A percentile compares a stretch with the other conserved stretches of the same genome.
phyloP scores from a whole-genome alignment of 2,797 vertebrate genomes.

The Yasuhikotakia modesta region DNA sequence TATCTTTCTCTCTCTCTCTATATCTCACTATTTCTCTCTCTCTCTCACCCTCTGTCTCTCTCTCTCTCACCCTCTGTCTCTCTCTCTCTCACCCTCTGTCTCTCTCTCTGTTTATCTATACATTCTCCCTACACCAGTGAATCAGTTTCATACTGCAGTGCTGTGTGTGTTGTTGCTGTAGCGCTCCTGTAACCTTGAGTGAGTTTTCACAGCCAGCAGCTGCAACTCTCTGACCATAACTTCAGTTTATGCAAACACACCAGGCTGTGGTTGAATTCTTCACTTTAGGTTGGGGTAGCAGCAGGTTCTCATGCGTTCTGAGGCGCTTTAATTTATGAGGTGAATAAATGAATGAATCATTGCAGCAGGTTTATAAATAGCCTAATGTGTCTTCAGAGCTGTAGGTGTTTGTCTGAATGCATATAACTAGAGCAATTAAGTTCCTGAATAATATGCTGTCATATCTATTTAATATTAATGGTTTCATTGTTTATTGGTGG shows the following conservation, averaged over 20 bases:
- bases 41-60: no score
- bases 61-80: no score
- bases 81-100: neutral
- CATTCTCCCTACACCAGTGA: neutral
- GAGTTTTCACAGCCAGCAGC: neutral
- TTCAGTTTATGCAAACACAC: neutral
- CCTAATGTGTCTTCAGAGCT: neutral
- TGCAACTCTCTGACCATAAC: neutral
- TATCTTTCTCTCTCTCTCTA: neutral
- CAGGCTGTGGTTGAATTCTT: neutral
- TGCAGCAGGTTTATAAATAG: conserved; percentile 12
- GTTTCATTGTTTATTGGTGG: neutral
- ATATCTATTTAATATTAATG: neutral
- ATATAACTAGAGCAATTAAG: neutral
- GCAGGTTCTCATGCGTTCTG: neutral
- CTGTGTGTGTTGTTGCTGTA: neutral
- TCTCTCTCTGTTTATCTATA: neutral
- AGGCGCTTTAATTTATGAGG: conserved; percentile 3
- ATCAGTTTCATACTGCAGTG: neutral
- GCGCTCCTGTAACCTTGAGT: neutral
- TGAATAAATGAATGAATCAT: conserved; percentile 11
- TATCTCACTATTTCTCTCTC: no score
- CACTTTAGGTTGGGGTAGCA: neutral
- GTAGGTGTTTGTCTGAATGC: neutral
- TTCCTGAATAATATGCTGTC: neutral